Evolutionary conservation across 2,888 invertebrate species (phyloP).

Genomic region (Rhagium mordax): DNA sequence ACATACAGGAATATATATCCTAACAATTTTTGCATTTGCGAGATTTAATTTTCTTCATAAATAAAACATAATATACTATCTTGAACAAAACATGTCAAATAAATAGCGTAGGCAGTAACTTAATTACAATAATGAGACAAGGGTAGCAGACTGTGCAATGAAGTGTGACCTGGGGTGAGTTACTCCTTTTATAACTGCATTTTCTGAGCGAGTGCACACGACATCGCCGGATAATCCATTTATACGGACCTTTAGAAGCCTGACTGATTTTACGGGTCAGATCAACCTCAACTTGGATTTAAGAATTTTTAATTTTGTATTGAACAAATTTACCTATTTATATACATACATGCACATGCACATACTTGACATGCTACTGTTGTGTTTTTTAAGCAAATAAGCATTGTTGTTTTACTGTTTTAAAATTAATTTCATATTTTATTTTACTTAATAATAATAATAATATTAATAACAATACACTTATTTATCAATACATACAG

Average conservation of each 20-base stretch:
- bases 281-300: conserved; percentile 36
- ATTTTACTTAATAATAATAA: too few species aligned
- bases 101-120: conserved; percentile 61
- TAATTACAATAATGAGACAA: conserved; percentile 65
- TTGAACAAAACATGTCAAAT: conserved; percentile 41
- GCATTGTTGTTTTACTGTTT: too few species aligned
- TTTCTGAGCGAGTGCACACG: conserved; percentile 67
- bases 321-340: neutral
- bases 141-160: conserved; percentile 56
- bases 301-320: neutral
- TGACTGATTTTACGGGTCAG: conserved; percentile 64
- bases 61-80: conserved; percentile 13
- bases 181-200: conserved; percentile 64
- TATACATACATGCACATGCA: too few species aligned
- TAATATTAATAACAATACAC: too few species aligned
- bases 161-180: conserved; percentile 62
- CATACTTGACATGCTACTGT: too few species aligned
- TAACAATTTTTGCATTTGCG: neutral
- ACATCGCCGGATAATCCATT: conserved; percentile 66
- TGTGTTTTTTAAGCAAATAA: too few species aligned
- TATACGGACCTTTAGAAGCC: conserved; percentile 67
- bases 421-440: too few species aligned
- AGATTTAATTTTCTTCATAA: conserved; percentile 15
- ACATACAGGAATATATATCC: neutral
- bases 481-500: too few species aligned